Base-by-base conservation (phyloP, 2,888 invertebrate genomes). In the Lampropteryx suffumata region DNA sequence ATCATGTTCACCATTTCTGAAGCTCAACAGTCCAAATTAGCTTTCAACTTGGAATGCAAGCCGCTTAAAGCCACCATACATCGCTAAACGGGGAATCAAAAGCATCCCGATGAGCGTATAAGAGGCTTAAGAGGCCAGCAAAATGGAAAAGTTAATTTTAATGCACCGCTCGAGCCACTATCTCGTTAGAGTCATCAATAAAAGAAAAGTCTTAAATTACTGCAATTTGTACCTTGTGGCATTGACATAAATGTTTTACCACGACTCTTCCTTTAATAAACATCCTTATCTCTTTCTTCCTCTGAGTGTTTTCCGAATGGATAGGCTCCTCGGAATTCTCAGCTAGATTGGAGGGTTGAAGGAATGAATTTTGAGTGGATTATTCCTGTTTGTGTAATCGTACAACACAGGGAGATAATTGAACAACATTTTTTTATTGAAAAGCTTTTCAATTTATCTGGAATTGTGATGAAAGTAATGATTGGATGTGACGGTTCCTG, bases 141-240 rank as follows among this genome's bases (percentile, higher is more conserved):
- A 67, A 73, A 72, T 70, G 68, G 69, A 67, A 73, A 72, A 72
- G 71, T 71, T 71, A 69, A 73, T 69, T 72, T 69, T 69, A 68
- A 71, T 69, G 62, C 66, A 55, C 59, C 57, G 58, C 63, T 62
- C 55, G 53, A 53, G 60, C 62, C 57, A 66, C 68, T 70, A 69
- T 69, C 71, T 72, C 66, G 65, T 71, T 73, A 17, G 4, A 17
- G 17, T 17, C 17, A 3, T 17, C 17, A 17, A 17, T 17, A 17
- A 17, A 17, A 17, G 17, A 17, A 17, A 4, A 17, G 17, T 17
- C 17, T 3, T 4, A 4, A 17, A 17, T 17, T 4, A 17, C 4
- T 17, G 3, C 3, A 17, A 3, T 17, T 17, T 17, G 17, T 17
- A 17, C 4, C 17, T 17, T 17, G 4, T 17, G 17, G 3, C 17